These are phyloP conservation scores for Pogonophryne albipinna DNA, from an alignment of 2,797 vertebrate genomes.

Conservation along the genomic window DNA sequence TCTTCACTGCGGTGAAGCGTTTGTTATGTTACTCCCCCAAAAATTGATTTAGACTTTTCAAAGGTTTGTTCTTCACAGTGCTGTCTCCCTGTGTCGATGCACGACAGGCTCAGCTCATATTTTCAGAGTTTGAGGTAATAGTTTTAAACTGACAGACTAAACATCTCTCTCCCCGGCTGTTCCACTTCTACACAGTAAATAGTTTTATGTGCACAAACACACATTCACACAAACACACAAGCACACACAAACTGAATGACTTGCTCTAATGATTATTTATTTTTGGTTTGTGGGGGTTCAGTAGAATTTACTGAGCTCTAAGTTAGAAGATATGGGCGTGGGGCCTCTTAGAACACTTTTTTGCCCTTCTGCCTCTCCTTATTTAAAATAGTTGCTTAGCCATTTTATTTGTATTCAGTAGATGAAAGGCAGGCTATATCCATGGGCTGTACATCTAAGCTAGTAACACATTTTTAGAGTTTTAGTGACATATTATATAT, in stretches of 20 bases:
- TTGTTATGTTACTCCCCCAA: conserved; percentile 85
- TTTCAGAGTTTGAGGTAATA: conserved; percentile 88
- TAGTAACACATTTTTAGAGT: not conserved
- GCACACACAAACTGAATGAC: conserved; percentile 62
- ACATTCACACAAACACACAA: conserved; percentile 21
- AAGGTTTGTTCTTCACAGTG: conserved; percentile 87
- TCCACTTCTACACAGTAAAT: conserved; percentile 86
- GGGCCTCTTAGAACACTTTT: conserved; percentile 25
- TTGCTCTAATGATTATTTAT: conserved; percentile 71
- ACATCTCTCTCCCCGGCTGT: conserved; percentile 85
- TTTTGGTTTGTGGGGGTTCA: conserved; percentile 61
- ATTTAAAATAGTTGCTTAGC: conserved; percentile 31
- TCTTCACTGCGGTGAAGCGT: conserved; percentile 79
- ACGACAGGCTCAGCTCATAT: conserved; percentile 86
- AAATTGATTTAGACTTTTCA: conserved; percentile 91
- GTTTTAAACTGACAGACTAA: conserved; percentile 90
- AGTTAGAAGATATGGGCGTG: conserved; percentile 39
- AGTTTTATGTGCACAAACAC: conserved; percentile 73
- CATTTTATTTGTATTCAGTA: not conserved
- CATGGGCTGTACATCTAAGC: not conserved
- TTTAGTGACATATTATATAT: not conserved
- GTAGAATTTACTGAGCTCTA: conserved; percentile 54
- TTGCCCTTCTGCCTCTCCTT: conserved; percentile 23
- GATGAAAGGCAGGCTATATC: conserved; percentile 3
- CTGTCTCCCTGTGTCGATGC: conserved; percentile 83